Evolutionary conservation across 2,113 vertebrate genomes (phyloP), one percentile per base, ranked within the genome.

Genomic region (Hyla sarda): DNA sequence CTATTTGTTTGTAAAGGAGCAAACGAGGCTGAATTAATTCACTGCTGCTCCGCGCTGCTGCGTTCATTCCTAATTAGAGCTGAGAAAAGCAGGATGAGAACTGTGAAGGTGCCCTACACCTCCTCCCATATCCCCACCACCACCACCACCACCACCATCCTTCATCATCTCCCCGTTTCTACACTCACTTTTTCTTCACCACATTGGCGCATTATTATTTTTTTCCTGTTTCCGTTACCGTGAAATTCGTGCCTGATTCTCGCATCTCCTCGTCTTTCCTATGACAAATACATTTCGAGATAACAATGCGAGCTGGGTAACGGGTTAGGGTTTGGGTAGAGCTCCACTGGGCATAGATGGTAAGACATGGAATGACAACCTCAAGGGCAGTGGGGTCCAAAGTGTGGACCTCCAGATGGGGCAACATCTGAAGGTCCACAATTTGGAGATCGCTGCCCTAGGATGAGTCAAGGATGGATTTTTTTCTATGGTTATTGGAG

Each of bases 111-210:
- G 84, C 84, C 84, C 84, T 86, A 69, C 85, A 34, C 82, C 84
- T n/a, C 72, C 82, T 87, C 81, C 87, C 71, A 83, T 60, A 56
- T 48, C 60, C 34, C 79, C 76, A 56, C n/a, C n/a, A n/a, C n/a
- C n/a, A n/a, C n/a, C n/a, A n/a, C n/a, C n/a, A n/a, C n/a, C n/a
- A n/a, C n/a, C n/a, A n/a, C 73, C 71, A 65, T 77, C 60, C 69
- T 56, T 69, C 82, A 72, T 84, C 82, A 71, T 87, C 89, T 88
- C 90, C 87, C 90, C 87, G 86, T 72, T 86, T 87, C 89, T 82
- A 28, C 60, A 52, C 45, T 82, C 80, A 85, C n/a, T 52, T 84
- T n/a, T 86, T 89, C 88, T 79, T 62, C 54, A 16, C 37, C 34
- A 14, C 23, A 14, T 62, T 79, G 54, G 34, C 23, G 16, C 56